Percentiles rank a stretch among this genome's conserved stretches.
Conservation (phyloP, 1,140 invertebrate genomes). For the Diploscapter pachys region DNA sequence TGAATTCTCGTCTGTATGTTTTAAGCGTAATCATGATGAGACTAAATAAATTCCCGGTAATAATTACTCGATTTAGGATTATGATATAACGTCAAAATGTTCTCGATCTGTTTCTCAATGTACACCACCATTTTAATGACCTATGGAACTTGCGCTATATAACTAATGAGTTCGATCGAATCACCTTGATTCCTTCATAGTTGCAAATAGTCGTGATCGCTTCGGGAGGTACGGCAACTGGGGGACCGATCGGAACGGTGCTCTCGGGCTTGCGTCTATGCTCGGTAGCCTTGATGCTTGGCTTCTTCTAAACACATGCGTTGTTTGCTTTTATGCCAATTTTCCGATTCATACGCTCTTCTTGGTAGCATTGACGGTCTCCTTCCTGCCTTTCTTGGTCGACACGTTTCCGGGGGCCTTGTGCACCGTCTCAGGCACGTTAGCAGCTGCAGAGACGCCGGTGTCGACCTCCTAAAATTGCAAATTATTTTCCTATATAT, state of each 20-base stretch:
- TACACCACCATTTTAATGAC: too few relatives aligned
- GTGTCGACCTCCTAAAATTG: slow-evolving; percentile 27
- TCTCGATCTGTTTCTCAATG: too few relatives aligned
- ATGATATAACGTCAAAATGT: too few relatives aligned
- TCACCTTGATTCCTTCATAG: slow-evolving; percentile 56
- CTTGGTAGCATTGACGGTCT: slow-evolving; percentile 18
- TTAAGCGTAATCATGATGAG: too few relatives aligned
- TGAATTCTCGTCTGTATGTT: too few relatives aligned
- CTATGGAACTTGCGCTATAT: neutral
- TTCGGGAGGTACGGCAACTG: slow-evolving; percentile 44
- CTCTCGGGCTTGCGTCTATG: slow-evolving; percentile 26
- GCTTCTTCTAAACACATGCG: slow-evolving; percentile 28
- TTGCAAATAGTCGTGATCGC: slow-evolving; percentile 58
- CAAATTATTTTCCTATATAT: neutral
- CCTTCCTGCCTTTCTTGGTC: slow-evolving; percentile 16
- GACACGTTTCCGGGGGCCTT: slow-evolving; percentile 24
- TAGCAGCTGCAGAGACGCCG: slow-evolving; percentile 45
- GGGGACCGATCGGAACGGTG: slow-evolving; percentile 36
- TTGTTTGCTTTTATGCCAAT: too few relatives aligned
- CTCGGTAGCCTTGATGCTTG: slow-evolving; percentile 37
- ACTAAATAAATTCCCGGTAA: too few relatives aligned
- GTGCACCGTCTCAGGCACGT: slow-evolving; percentile 45
- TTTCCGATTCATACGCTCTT: slow-evolving; percentile 10
- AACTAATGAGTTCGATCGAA: slow-evolving; percentile 15
- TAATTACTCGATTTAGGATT: too few relatives aligned